Evolutionary conservation across 2,888 invertebrate genomes (phyloP).

Genomic region (Drosophila nr. perissopoda): DNA sequence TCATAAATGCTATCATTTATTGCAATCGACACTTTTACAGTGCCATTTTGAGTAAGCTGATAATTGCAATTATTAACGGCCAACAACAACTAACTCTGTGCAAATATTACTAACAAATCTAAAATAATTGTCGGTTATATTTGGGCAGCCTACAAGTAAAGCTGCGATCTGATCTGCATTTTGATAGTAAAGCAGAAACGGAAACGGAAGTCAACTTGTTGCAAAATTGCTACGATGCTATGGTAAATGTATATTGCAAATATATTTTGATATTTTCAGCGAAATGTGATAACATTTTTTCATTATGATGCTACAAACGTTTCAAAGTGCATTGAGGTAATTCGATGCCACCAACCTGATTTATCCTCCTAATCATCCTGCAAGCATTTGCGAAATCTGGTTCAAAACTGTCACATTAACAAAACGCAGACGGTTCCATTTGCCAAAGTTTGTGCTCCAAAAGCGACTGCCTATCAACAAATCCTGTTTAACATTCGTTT

Average conservation of each 20-base stretch:
- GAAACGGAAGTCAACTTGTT: slow-evolving; percentile 14
- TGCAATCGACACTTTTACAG: slow-evolving; percentile 21
- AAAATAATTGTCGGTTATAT: neutral
- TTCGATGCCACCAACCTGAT: slow-evolving; percentile 3
- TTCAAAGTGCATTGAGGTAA: neutral
- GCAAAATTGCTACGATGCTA: neutral
- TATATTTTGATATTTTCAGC: neutral
- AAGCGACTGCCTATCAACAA: slow-evolving; percentile 11
- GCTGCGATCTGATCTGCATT: neutral
- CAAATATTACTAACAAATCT: neutral
- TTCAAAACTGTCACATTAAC: slow-evolving; percentile 12
- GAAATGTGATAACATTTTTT: neutral
- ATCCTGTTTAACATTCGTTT: slow-evolving; percentile 11
- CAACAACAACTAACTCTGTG: no score
- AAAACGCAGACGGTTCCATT: slow-evolving; percentile 7
- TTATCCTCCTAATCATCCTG: slow-evolving; percentile 44
- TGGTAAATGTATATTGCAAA: neutral
- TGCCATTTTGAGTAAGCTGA: slow-evolving; percentile 17
- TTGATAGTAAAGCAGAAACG: neutral
- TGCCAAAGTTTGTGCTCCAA: slow-evolving; percentile 5
- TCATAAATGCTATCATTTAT: neutral
- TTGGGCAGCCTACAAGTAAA: neutral
- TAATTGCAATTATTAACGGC: slow-evolving; percentile 8
- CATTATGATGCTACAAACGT: neutral
- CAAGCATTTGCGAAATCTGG: slow-evolving; percentile 16